Base-by-base conservation (phyloP, 2,113 vertebrate genomes). In the Equus przewalskii region DNA sequence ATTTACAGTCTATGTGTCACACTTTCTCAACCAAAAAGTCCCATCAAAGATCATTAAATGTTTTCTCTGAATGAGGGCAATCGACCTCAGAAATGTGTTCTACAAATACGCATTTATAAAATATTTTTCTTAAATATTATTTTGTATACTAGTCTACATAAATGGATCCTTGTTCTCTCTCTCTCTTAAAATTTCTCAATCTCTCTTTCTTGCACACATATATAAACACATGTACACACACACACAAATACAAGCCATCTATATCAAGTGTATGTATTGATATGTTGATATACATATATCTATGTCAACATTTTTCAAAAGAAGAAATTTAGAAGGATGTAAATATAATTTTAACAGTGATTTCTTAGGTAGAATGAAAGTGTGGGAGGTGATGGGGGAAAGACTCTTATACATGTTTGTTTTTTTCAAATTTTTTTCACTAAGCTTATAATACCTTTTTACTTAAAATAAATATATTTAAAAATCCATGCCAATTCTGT, bases 291-390 rank as follows among this genome's bases (percentile, higher is more conserved):
- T 62, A 33, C 15, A 58, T 28, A 65, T 22, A 54, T 60, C 8
- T 60, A 79, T 75, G 26, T 49, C 22, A 84, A 2, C 54, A 62
- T 92, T 79, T 96, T 62, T 80, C 64, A 96, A 28, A 28, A 62
- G 22, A 85, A 89, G 81, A 72, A 28, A 87, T 80, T 58, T 70
- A 22, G 13, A 75, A 90, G 4, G 3, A 56, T 33, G 51, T n/a
- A 83, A 64, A 69, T 62, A 41, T 7, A 70, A 81, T 91, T 87
- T 85, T 56, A 85, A 41, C 13, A 76, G 54, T 64, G 7, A 46
- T 18, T 64, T 69, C 6, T 81, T 91, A 7, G 12, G 26, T 14
- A 88, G 33, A 91, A 33, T 60, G 7, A 0, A 15, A 36, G 14
- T 97, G 33, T 95, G 33, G 36, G 65, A 91, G 4, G 8, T 93